Evolutionary conservation across 2,888 invertebrate species (phyloP).

Genomic region (Thereva unica): DNA sequence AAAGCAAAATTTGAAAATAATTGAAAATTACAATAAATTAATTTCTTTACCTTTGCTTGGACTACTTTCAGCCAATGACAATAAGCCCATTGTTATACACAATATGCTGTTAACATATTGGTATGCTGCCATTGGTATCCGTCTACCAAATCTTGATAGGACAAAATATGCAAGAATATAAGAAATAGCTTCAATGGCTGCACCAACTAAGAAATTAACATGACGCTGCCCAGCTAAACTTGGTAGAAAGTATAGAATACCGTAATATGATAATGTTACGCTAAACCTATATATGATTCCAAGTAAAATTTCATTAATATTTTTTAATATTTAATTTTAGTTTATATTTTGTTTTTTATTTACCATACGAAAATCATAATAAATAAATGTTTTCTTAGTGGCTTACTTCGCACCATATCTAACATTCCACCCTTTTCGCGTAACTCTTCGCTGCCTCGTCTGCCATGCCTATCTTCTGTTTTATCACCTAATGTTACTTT

Average conservation of each 20-base stretch:
- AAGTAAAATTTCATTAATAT: background rate
- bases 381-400: constrained; percentile 44
- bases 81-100: constrained; percentile 54
- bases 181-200: constrained; percentile 58
- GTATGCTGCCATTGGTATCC: constrained; percentile 55
- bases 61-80: constrained; percentile 42
- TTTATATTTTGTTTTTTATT: background rate
- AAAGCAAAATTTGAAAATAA: background rate
- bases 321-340: background rate
- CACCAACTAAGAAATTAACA: constrained; percentile 59
- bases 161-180: constrained; percentile 55
- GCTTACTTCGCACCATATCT: constrained; percentile 38
- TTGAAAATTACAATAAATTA: constrained; percentile 13
- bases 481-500: constrained; percentile 27
- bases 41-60: constrained; percentile 32
- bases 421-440: constrained; percentile 21
- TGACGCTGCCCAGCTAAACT: constrained; percentile 59
- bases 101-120: constrained; percentile 56
- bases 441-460: background rate
- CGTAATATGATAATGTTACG: constrained; percentile 58
- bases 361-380: constrained; percentile 49
- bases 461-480: background rate
- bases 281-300: constrained; percentile 49
- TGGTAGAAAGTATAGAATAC: constrained; percentile 56
- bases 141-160: constrained; percentile 57